phyloP scores from a whole-genome alignment of 2,113 vertebrate species.

The Bagarius yarrelli region DNA sequence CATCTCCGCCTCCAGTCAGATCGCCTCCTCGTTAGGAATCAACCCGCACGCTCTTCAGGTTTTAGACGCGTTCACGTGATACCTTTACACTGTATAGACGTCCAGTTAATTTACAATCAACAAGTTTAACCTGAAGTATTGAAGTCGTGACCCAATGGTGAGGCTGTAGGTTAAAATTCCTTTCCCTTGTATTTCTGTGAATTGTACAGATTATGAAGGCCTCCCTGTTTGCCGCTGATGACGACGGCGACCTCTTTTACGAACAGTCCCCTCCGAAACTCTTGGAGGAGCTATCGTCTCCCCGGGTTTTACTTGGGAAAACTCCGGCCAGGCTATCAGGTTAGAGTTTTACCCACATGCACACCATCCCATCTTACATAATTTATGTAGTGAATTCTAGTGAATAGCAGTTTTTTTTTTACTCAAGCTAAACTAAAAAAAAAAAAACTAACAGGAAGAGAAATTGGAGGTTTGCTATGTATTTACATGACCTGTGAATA shows the following conservation, averaged over 20 bases:
- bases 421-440: background rate
- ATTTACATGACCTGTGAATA: too few species aligned
- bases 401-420: background rate
- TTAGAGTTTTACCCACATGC: slow-evolving; percentile 53
- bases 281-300: slow-evolving; percentile 75
- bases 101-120: background rate
- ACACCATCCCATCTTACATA: background rate
- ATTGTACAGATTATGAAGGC: slow-evolving; percentile 91
- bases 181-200: background rate
- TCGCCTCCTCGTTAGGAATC: slow-evolving; percentile 82
- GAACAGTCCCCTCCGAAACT: slow-evolving; percentile 66
- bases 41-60: slow-evolving; percentile 95
- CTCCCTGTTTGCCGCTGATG: slow-evolving; percentile 87
- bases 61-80: slow-evolving; percentile 9
- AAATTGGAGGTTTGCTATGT: background rate
- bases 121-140: background rate
- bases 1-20: slow-evolving; percentile 78
- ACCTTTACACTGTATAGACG: background rate
- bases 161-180: background rate
- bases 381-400: too few species aligned
- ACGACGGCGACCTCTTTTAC: slow-evolving; percentile 76
- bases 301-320: slow-evolving; percentile 70
- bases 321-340: slow-evolving; percentile 71
- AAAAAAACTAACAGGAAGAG: background rate
- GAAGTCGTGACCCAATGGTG: too few species aligned